Evolutionary conservation across 2,888 invertebrate genomes (phyloP).

Genomic region (Entomobrya proxima): DNA sequence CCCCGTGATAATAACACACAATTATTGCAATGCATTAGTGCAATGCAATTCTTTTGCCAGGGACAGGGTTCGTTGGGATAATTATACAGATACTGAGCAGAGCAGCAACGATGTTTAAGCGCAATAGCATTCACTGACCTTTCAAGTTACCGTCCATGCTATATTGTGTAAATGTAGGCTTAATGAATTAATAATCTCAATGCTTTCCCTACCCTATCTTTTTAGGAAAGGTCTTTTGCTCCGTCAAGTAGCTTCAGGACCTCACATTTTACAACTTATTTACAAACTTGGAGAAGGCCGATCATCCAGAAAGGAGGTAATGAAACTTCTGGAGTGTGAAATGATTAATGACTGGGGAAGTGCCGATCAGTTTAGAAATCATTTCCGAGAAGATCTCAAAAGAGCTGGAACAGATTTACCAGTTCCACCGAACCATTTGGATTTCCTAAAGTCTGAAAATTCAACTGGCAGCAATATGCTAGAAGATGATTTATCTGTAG

Average conservation of each 20-base stretch:
- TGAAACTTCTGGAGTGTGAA: conserved; percentile 83
- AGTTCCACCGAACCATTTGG: conserved; percentile 65
- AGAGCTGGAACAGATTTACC: conserved; percentile 70
- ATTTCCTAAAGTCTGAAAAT: conserved; percentile 28
- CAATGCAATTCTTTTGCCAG: neutral
- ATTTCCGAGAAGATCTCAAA: conserved; percentile 81
- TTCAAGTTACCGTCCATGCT: no score
- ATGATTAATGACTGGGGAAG: conserved; percentile 80
- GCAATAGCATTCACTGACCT: no score
- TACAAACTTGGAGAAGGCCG: conserved; percentile 79
- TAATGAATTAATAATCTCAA: neutral
- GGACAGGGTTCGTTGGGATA: neutral
- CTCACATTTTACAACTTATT: conserved; percentile 84
- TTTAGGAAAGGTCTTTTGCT: conserved; percentile 81
- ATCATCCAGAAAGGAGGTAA: conserved; percentile 67
- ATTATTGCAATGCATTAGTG: neutral
- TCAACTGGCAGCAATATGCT: neutral
- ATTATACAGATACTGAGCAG: no score
- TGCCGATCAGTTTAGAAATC: conserved; percentile 81
- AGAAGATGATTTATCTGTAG: conserved; percentile 52
- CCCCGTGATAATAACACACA: neutral
- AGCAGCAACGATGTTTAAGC: no score
- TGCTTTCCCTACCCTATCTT: conserved; percentile 76
- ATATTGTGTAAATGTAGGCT: neutral
- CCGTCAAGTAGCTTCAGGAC: conserved; percentile 84